Percentiles rank a stretch among this genome's conserved stretches.
phyloP scores from a whole-genome alignment of 2,797 vertebrate species.

The Eulemur mongoz region DNA sequence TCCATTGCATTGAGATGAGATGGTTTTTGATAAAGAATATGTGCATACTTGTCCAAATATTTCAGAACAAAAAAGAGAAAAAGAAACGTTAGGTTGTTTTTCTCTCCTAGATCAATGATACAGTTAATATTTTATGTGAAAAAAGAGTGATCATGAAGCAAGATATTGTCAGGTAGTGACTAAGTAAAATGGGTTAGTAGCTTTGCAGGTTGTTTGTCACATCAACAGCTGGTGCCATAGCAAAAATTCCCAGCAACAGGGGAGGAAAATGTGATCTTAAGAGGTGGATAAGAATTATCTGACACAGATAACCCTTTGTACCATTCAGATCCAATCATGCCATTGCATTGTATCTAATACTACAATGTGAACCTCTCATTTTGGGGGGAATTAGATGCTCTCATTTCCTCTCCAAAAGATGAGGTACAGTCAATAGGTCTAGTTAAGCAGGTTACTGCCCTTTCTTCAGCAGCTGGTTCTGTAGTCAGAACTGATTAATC shows the following conservation, averaged over 20 bases:
- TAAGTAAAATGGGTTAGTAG: neutral
- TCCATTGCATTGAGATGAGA: neutral
- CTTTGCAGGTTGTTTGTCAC: neutral
- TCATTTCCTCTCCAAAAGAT: neutral
- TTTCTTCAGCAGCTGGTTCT: neutral
- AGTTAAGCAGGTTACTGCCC: neutral
- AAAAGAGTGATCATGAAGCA: neutral
- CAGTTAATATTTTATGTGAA: neutral
- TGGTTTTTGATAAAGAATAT: neutral
- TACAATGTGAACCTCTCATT: neutral
- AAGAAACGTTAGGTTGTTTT: neutral
- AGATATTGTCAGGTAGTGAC: neutral
- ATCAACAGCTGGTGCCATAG: neutral
- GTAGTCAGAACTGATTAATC: neutral
- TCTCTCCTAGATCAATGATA: neutral
- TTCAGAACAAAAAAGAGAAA: neutral
- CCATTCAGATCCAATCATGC: neutral
- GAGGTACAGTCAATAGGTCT: neutral
- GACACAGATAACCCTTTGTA: neutral
- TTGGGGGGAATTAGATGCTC: neutral
- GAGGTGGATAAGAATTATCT: neutral
- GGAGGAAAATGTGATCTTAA: neutral
- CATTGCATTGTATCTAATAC: neutral
- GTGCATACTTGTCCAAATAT: neutral
- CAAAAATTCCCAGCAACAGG: neutral